These are phyloP conservation scores for Pelecanus crispus DNA, from an alignment of 2,113 vertebrate genomes.

Conservation along the genomic window DNA sequence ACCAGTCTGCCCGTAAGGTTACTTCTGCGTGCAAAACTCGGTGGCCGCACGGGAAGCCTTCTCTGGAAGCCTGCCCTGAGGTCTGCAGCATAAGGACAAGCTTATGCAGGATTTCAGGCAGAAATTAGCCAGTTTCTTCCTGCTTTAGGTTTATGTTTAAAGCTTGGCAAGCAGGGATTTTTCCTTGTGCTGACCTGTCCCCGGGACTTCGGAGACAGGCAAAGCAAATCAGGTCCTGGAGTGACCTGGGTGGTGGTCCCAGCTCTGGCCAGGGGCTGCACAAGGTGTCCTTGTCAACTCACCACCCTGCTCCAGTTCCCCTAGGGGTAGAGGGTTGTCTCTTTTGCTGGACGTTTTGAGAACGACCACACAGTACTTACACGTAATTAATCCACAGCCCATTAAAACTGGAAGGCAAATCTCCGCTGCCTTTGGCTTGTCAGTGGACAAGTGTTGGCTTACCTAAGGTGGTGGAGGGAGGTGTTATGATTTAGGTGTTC, in stretches of 20 bases:
- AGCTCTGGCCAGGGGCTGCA: neutral
- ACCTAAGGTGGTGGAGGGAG: neutral
- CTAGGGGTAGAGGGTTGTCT: neutral
- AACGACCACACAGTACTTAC: neutral
- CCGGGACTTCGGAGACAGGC: neutral
- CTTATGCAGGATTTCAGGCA: neutral
- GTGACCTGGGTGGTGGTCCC: neutral
- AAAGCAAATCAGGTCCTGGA: neutral
- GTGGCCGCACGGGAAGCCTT: neutral
- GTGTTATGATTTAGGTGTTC: neutral
- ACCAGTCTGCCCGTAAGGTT: neutral
- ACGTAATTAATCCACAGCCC: neutral
- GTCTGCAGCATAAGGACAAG: neutral
- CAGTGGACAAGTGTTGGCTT: neutral
- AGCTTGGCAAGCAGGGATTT: neutral
- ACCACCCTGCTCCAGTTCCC: neutral
- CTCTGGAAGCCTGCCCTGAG: neutral
- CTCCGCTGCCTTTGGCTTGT: neutral
- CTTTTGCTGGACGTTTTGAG: neutral
- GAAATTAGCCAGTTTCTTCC: neutral
- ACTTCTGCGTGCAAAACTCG: neutral
- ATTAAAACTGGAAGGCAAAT: neutral
- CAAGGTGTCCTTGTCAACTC: neutral
- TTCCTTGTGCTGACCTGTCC: neutral
- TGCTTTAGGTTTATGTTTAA: neutral